Evolutionary conservation across 2,888 invertebrate species (phyloP).

Genomic region (Ceratothoa steindachneri): DNA sequence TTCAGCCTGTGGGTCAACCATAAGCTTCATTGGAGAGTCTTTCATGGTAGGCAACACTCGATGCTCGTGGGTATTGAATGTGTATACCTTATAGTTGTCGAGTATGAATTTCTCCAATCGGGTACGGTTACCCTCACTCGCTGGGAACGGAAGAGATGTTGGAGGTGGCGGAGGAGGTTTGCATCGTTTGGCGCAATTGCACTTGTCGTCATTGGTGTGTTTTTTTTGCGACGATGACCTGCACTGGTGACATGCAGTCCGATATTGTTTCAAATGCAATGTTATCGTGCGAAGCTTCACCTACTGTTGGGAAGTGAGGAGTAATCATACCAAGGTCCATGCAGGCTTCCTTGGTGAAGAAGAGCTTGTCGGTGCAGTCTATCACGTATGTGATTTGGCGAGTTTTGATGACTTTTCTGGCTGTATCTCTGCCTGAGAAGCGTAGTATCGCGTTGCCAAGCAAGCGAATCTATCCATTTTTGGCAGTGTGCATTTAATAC

Average conservation of each 20-base stretch:
- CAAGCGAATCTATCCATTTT: conserved; percentile 3
- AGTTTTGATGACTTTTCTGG: not conserved
- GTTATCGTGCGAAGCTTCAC: no score
- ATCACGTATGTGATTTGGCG: no score
- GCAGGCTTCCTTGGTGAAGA: conserved; percentile 17
- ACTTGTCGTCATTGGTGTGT: no score
- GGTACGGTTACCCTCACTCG: conserved; percentile 14
- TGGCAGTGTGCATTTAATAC: conserved; percentile 2
- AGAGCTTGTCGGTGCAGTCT: conserved; percentile 16
- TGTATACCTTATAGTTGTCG: conserved; percentile 12
- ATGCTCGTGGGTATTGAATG: conserved; percentile 18
- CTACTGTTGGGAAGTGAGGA: conserved; percentile 15
- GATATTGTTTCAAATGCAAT: no score
- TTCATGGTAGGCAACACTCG: no score
- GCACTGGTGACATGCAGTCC: no score
- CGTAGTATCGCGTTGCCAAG: not conserved
- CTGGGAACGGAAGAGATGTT: conserved; percentile 16
- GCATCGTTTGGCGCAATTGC: not conserved
- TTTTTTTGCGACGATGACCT: no score
- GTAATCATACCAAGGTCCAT: conserved; percentile 19
- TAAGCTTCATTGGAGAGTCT: no score
- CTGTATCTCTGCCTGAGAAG: conserved; percentile 3
- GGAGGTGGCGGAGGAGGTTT: conserved; percentile 20
- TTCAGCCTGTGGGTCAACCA: conserved; percentile 10
- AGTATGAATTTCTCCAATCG: no score